phyloP scores from a whole-genome alignment of 2,113 vertebrate genomes.

The Leptobrachium leishanense region DNA sequence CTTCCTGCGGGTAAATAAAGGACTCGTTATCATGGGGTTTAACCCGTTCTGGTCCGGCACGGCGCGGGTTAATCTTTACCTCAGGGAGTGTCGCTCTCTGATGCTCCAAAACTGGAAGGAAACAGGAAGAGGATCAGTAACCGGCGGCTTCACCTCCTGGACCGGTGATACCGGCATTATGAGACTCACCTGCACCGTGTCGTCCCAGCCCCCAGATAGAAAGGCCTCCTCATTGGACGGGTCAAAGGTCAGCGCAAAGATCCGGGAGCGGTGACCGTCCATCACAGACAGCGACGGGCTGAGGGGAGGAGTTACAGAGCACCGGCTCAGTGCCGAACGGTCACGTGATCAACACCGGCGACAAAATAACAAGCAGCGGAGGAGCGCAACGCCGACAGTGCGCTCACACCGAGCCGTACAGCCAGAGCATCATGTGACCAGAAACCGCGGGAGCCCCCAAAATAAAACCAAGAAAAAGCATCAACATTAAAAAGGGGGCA shows the following conservation, averaged over 20 bases:
- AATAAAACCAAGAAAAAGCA: no score
- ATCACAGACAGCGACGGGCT: slow-evolving; percentile 54
- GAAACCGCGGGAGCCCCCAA: no score
- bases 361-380: no score
- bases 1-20: slow-evolving; percentile 48
- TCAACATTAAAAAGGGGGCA: no score
- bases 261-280: slow-evolving; percentile 60
- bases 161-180: not conserved
- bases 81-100: slow-evolving; percentile 47
- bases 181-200: slow-evolving; percentile 59
- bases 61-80: slow-evolving; percentile 46
- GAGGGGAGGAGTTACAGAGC: not conserved
- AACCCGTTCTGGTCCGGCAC: not conserved
- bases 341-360: not conserved
- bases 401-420: no score
- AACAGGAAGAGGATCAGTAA: slow-evolving; percentile 8
- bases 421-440: no score
- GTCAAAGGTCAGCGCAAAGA: slow-evolving; percentile 62
- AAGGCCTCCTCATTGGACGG: slow-evolving; percentile 56
- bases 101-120: slow-evolving; percentile 60
- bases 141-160: not conserved
- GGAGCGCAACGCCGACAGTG: no score
- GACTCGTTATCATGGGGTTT: not conserved
- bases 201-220: slow-evolving; percentile 66
- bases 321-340: not conserved